Conservation (phyloP, 2,113 vertebrate species). For the Callipepla californica region DNA sequence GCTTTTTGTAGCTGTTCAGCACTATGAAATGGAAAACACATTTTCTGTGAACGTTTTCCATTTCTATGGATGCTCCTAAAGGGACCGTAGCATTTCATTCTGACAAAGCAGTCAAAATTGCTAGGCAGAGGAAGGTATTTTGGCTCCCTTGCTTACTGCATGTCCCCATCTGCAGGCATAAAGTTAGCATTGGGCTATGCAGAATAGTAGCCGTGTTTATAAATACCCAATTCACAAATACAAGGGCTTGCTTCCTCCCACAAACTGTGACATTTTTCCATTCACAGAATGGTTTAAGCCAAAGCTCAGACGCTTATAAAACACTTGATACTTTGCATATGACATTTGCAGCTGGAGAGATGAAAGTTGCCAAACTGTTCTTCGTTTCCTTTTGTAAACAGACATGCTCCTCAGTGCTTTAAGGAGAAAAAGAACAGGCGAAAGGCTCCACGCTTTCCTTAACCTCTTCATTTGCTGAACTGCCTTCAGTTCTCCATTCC, state of each 20-base stretch:
- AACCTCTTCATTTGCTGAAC: neutral
- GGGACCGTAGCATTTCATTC: neutral
- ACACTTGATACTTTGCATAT: neutral
- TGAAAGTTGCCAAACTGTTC: neutral
- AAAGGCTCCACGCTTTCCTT: neutral
- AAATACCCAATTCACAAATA: neutral
- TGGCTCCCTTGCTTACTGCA: neutral
- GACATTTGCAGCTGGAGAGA: conserved; percentile 31
- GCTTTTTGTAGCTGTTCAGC: neutral
- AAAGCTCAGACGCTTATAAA: neutral
- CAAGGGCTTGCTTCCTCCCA: neutral
- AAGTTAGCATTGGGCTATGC: conserved; percentile 9
- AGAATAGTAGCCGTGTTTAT: neutral
- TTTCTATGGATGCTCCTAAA: neutral
- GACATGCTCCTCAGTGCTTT: neutral
- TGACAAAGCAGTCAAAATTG: neutral
- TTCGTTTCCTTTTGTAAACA: neutral
- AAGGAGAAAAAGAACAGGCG: neutral
- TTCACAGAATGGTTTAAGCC: neutral
- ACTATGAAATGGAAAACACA: neutral
- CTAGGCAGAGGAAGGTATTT: neutral
- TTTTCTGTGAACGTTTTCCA: neutral
- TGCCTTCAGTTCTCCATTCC: neutral
- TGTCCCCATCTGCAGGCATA: neutral
- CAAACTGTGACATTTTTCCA: neutral